Percentiles rank a stretch among this genome's conserved stretches.
Evolutionary conservation across 2,888 invertebrate genomes (phyloP).

Genomic region (Hartigia nigra): DNA sequence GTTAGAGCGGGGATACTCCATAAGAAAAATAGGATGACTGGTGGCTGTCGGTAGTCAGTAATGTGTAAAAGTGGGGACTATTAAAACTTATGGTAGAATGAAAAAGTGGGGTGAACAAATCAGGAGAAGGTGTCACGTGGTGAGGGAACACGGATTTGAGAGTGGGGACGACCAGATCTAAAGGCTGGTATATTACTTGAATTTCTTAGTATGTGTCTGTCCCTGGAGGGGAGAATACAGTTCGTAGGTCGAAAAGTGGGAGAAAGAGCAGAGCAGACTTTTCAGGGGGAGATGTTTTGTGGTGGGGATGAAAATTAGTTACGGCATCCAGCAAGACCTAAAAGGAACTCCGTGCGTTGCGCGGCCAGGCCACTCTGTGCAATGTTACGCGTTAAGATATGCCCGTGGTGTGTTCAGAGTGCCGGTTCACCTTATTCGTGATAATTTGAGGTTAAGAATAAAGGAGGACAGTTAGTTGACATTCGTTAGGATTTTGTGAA

Average conservation of each 20-base stretch:
- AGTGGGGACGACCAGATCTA: neutral
- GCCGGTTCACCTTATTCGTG: conserved; percentile 6
- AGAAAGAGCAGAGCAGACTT: conserved; percentile 15
- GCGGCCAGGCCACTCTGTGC: conserved; percentile 60
- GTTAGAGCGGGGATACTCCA: neutral
- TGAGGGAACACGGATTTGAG: neutral
- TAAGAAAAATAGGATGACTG: conserved; percentile 55
- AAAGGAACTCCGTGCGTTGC: conserved; percentile 60
- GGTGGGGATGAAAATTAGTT: conserved; percentile 63
- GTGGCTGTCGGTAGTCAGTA: conserved; percentile 34
- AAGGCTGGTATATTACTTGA: neutral
- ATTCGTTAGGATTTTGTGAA: neutral
- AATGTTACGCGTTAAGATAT: conserved; percentile 62
- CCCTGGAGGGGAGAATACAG: neutral
- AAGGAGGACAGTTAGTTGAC: conserved; percentile 2
- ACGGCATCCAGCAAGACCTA: conserved; percentile 64
- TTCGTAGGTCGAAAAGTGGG: conserved; percentile 13
- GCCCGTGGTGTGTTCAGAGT: conserved; percentile 35
- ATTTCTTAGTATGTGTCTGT: conserved; percentile 13
- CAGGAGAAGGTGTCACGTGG: neutral
- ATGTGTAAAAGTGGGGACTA: neutral
- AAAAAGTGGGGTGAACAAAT: conserved; percentile 1
- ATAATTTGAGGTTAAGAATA: conserved; percentile 24
- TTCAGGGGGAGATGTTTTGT: conserved; percentile 21
- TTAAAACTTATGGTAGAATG: neutral